Evolutionary conservation across 2,113 vertebrate species (phyloP), one percentile per base, ranked within the genome.

Genomic region (Eclectus roratus): DNA sequence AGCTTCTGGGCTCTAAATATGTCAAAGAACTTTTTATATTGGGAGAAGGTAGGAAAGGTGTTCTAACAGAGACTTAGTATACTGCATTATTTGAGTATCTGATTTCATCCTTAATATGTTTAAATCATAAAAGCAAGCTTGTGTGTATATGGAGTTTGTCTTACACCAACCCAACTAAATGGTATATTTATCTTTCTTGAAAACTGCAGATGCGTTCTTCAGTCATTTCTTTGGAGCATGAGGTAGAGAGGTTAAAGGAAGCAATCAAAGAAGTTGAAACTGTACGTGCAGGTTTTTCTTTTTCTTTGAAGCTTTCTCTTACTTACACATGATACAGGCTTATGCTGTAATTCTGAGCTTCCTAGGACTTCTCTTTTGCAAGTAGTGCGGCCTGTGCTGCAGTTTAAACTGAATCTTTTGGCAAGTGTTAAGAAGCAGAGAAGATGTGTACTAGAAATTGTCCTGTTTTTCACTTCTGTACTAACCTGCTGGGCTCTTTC

Each of bases 261-360:
- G 98, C 98, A 94, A 98, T 97, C 97, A 98, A 98, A 88, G 99
- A 99, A 95, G 86, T 98, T 89, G 99, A 99, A 98, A 99, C 97
- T 97, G 99, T 99, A 97, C 27, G 98, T 97, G 84, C 85, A 88
- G 61, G 80, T 95, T 27, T 19, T 35, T 37, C 55, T 70, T 73
- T 33, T 19, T 66, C 71, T 85, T 73, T 31, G 37, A 85, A 85
- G 46, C 41, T 89, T 88, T 84, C 1, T 74, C 15, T 58, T 86
- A 24, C 31, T 87, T 46, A 44, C 71, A 33, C 12, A 0, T 24
- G 8, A 17, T 78, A 83, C 33, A 63, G 41, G 43, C 63, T 68
- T 15, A 17, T 31, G 63, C 68, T 87, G 5, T 47, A 63, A 78
- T 52, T 56, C 66, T 71, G 41, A 56, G 39, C 16, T 35, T 80